Percentiles rank a stretch among this genome's conserved stretches.
Conservation (phyloP, 2,797 vertebrate species). For the Hippocampus kuda region DNA sequence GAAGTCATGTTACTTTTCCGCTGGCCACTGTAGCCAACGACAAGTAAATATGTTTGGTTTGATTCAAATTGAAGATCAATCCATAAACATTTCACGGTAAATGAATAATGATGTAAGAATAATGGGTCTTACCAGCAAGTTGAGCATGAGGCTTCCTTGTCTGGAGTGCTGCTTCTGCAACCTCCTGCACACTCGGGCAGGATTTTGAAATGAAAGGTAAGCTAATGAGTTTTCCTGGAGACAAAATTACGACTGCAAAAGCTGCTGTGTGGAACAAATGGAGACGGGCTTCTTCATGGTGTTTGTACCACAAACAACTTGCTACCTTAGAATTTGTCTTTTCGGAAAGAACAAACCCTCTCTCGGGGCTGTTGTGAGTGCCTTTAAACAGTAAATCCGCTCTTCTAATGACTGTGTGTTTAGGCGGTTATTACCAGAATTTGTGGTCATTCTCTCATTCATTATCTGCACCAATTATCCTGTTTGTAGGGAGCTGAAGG, state of each 20-base stretch:
- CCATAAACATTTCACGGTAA: conserved; percentile 45
- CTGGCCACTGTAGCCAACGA: conserved; percentile 31
- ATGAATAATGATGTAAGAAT: conserved; percentile 46
- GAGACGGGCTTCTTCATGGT: conserved; percentile 36
- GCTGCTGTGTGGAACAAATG: conserved; percentile 28
- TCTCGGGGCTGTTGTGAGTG: conserved; percentile 16
- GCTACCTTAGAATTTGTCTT: conserved; percentile 33
- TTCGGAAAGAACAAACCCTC: conserved; percentile 9
- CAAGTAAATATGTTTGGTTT: conserved; percentile 17
- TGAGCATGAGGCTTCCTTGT: conserved; percentile 33
- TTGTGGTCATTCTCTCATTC: conserved; percentile 3
- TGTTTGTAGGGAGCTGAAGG: neutral
- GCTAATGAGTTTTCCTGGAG: conserved; percentile 49
- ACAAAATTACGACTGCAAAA: conserved; percentile 42
- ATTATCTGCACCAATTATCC: conserved; percentile 7
- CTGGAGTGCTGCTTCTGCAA: conserved; percentile 29
- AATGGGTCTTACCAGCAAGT: conserved; percentile 47
- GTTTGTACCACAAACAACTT: conserved; percentile 34
- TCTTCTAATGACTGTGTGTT: conserved; percentile 13
- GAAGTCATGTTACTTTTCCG: conserved; percentile 28
- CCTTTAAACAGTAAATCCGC: conserved; percentile 13
- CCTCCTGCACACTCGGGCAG: conserved; percentile 41
- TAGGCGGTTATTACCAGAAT: conserved; percentile 16
- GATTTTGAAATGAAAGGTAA: conserved; percentile 54
- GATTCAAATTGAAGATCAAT: conserved; percentile 36